Evolutionary conservation across 2,113 vertebrate genomes (phyloP), one percentile per base, ranked within the genome.

Genomic region (Kobus ellipsiprymnus): DNA sequence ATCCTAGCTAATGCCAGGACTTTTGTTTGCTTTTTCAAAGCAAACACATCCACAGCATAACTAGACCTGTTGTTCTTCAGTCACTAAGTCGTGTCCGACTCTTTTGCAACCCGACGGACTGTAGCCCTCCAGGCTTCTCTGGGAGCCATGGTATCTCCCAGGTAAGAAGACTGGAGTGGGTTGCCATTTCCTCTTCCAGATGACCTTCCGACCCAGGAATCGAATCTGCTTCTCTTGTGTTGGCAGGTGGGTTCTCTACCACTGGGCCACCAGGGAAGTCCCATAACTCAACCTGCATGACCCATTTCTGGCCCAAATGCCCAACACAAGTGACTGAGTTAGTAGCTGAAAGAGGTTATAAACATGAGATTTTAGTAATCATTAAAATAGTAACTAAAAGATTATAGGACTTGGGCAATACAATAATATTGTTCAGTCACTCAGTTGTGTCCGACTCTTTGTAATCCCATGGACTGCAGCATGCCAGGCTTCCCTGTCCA

Each of bases 1-100:
- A 44, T 21, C 1, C 1, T 13, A 8, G 46, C 7, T 7, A 11
- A 14, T 17, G 5, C 36, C 11, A 5, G 40, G 25, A 71, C n/a
- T 36, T 21, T 11, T 36, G 19, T 36, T 71, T 71, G 67, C 67
- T 71, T 23, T 84, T n/a, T 55, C 36, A 25, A 10, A 62, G 2
- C 44, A 54, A 54, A 60, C 19, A 40, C 25, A 29, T 3, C 54
- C 2, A 21, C 5, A 46, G 14, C 50, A 0, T 7, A 29, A 27
- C 19, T 87, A 30, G 71, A 17, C 25, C 62, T 19, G 71, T 44
- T 74, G 36, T 40, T 77, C 11, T 44, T 77, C 23, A 74, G 71
- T 77, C 71, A 77, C 21, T 6, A 77, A 77, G 71, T 44, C 0
- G 0, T 77, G 71, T 77, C 71, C 3, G 10, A 74, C 71, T 74